Conservation (phyloP, 2,888 invertebrate species). For the Sesia bembeciformis region DNA sequence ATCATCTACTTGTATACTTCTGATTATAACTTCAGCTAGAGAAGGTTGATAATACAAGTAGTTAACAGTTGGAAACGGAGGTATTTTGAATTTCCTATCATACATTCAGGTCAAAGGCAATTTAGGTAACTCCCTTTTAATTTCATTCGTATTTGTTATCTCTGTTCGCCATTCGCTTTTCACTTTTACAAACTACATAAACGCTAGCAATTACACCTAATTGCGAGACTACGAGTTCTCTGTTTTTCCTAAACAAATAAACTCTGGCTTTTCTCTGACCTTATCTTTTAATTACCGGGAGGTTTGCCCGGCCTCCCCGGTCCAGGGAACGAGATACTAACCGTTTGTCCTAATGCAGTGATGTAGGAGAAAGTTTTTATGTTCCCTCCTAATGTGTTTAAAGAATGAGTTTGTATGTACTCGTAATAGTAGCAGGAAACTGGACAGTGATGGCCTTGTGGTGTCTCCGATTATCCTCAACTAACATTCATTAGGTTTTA, state of each 20-base stretch:
- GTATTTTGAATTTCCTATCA: too few species aligned
- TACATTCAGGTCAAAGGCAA: too few species aligned
- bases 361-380: background rate
- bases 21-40: too few species aligned
- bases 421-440: too few species aligned
- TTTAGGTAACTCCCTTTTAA: too few species aligned
- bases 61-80: too few species aligned
- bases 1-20: too few species aligned
- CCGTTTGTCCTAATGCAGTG: background rate
- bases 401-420: background rate
- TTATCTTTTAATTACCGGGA: conserved; percentile 8
- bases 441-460: too few species aligned
- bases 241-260: background rate
- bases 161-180: background rate
- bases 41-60: too few species aligned
- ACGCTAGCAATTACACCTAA: conserved; percentile 1
- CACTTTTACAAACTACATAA: background rate
- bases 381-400: background rate
- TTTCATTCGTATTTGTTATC: background rate
- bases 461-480: too few species aligned
- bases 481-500: too few species aligned
- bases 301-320: background rate
- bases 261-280: background rate
- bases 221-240: conserved; percentile 1
- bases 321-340: background rate